These are phyloP conservation scores for Malurus alboscapulatus DNA, from an alignment of 2,113 vertebrate species.

Conservation along the genomic window DNA sequence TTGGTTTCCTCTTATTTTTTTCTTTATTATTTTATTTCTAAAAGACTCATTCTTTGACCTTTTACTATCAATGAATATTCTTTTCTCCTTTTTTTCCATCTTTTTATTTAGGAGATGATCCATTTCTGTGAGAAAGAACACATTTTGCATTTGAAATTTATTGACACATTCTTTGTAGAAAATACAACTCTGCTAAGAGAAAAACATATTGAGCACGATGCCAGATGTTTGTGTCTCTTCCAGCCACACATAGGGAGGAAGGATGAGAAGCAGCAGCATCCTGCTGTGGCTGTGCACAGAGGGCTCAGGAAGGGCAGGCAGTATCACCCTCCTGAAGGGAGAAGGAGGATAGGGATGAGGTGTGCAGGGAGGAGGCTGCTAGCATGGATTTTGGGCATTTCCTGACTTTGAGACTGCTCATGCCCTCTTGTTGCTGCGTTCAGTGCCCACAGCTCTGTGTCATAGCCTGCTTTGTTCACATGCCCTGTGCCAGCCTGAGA, in stretches of 20 bases:
- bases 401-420: not conserved
- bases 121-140: not conserved
- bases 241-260: not conserved
- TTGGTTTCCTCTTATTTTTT: not conserved
- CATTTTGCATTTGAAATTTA: not conserved
- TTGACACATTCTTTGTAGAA: not conserved
- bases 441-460: not conserved
- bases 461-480: not conserved
- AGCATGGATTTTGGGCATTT: not conserved
- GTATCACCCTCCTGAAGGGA: not conserved
- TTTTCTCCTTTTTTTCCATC: not conserved
- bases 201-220: not conserved
- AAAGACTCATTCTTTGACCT: not conserved
- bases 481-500: not conserved
- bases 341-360: not conserved
- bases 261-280: not conserved
- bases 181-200: not conserved
- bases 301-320: not conserved
- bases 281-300: not conserved
- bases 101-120: not conserved
- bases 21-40: not conserved
- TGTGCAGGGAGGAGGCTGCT: not conserved
- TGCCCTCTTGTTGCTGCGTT: not conserved
- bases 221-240: not conserved
- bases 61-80: not conserved